A percentile compares a stretch with the other conserved stretches of the same genome.
Evolutionary conservation across 2,113 vertebrate genomes (phyloP).

Genomic region (Onychostoma macrolepis): DNA sequence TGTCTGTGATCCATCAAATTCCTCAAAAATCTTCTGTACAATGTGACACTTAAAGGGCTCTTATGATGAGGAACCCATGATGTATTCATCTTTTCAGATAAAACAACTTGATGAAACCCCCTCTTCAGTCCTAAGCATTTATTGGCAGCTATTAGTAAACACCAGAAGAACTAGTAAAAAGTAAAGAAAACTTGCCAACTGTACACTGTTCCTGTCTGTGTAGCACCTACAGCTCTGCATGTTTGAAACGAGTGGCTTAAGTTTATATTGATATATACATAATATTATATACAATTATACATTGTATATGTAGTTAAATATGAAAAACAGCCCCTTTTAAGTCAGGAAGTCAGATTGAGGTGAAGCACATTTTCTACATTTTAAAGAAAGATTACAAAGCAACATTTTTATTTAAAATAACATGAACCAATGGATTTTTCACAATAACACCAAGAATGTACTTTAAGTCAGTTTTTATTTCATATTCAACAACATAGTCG

Average conservation of each 20-base stretch:
- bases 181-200: background rate
- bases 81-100: background rate
- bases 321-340: background rate
- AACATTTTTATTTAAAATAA: background rate
- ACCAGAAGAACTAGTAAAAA: background rate
- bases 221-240: background rate
- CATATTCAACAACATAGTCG: background rate
- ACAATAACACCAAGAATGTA: background rate
- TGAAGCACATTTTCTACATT: background rate
- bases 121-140: background rate
- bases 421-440: background rate
- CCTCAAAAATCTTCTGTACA: background rate
- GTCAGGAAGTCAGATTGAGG: background rate
- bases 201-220: background rate
- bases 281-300: background rate
- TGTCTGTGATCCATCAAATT: slow-evolving; percentile 62
- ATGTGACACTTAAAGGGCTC: slow-evolving; percentile 4
- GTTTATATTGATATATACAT: background rate
- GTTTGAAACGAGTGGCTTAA: background rate
- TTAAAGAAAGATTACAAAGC: background rate
- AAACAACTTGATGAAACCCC: background rate
- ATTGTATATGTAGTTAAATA: background rate
- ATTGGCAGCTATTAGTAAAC: background rate
- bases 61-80: background rate
- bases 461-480: background rate